A percentile compares a stretch with the other conserved stretches of the same genome.
Conservation (phyloP, 2,888 invertebrate genomes). For the Lycocerus yunnanus region DNA sequence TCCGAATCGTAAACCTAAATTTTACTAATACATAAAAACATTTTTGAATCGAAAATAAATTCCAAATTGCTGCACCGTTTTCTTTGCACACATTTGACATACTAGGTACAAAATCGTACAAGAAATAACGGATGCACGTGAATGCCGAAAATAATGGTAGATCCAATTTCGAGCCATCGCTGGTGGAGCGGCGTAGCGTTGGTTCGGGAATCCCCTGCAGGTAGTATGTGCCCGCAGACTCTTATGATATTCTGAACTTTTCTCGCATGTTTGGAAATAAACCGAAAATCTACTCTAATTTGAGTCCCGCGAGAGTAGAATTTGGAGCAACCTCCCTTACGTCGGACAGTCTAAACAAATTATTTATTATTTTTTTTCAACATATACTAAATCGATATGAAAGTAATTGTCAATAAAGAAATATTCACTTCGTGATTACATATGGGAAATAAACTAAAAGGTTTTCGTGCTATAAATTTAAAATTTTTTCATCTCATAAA, state of each 20-base stretch:
- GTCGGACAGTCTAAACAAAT: not conserved
- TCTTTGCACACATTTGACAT: not conserved
- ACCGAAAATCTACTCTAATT: not conserved
- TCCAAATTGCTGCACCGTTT: not conserved
- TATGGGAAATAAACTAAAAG: conserved; percentile 3
- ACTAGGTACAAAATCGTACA: not conserved
- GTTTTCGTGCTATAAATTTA: not conserved
- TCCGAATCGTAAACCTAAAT: not conserved
- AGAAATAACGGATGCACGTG: not conserved
- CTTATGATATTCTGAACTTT: not conserved
- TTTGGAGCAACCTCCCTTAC: not conserved
- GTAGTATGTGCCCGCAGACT: not conserved
- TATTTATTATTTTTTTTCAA: not conserved
- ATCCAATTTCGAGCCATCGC: not conserved
- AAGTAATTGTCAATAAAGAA: conserved; percentile 1
- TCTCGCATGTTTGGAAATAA: not conserved
- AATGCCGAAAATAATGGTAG: not conserved
- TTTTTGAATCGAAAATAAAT: not conserved
- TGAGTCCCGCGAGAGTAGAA: not conserved
- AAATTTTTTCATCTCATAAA: not conserved
- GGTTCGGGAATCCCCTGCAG: not conserved
- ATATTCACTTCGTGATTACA: not conserved
- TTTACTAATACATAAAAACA: not conserved
- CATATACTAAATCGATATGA: not conserved
- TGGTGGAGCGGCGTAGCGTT: not conserved